A percentile compares a stretch with the other conserved stretches of the same genome.
Conservation (phyloP, 2,797 vertebrate genomes). For the Pangasius sanitwongsei region DNA sequence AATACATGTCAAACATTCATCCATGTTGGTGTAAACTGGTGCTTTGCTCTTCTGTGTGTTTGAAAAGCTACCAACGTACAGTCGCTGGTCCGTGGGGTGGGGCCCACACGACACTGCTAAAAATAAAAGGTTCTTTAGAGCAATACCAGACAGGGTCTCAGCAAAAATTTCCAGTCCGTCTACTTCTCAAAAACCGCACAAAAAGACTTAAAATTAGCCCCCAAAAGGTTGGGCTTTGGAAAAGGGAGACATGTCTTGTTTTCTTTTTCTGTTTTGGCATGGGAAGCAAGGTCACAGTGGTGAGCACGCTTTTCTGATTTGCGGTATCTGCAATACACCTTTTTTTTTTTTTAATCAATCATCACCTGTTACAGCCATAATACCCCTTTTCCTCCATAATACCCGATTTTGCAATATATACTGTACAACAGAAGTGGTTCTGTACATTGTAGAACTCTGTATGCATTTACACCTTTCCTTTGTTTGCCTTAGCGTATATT, state of each 20-base stretch:
- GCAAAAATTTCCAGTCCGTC: neutral
- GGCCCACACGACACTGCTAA: too few relatives aligned
- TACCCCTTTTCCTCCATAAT: neutral
- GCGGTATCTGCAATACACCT: neutral
- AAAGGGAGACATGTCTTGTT: neutral
- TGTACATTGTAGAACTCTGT: conserved; percentile 1
- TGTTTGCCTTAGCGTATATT: neutral
- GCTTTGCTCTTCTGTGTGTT: conserved; percentile 23
- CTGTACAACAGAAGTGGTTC: neutral
- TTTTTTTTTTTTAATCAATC: neutral
- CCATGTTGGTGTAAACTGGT: conserved; percentile 44
- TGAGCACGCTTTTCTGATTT: neutral
- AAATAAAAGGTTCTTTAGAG: too few relatives aligned
- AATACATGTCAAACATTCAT: conserved; percentile 47
- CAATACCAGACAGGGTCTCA: neutral
- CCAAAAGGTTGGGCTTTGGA: neutral
- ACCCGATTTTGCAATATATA: neutral
- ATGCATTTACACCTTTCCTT: neutral
- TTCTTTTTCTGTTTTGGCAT: neutral
- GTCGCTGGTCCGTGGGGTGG: too few relatives aligned
- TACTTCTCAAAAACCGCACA: neutral
- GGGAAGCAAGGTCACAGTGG: neutral
- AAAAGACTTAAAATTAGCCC: neutral
- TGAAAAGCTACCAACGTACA: neutral
- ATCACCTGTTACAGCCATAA: neutral